phyloP scores from a whole-genome alignment of 2,888 invertebrate species.

The Brachyptera risi region DNA sequence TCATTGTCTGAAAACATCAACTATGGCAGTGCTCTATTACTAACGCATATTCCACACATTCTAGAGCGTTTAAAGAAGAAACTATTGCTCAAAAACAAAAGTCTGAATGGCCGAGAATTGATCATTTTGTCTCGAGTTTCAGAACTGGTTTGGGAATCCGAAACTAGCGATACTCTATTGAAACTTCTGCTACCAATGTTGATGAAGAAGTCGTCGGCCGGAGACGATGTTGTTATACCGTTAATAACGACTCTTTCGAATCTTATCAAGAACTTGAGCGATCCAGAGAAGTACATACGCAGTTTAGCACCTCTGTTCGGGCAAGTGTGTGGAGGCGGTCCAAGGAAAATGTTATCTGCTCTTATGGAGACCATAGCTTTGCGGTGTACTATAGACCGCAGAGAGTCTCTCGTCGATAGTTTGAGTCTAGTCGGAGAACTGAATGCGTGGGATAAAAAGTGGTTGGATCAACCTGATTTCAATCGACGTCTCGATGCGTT shows the following conservation, averaged over 20 bases:
- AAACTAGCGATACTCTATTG: slow-evolving; percentile 65
- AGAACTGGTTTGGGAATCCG: slow-evolving; percentile 63
- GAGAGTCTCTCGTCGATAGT: neutral
- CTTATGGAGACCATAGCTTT: slow-evolving; percentile 57
- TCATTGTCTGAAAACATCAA: slow-evolving; percentile 51
- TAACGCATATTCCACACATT: slow-evolving; percentile 68
- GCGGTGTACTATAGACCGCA: neutral
- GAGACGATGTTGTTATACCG: slow-evolving; percentile 65
- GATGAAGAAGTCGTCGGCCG: slow-evolving; percentile 57
- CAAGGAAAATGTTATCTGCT: slow-evolving; percentile 64
- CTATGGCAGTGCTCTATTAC: slow-evolving; percentile 67
- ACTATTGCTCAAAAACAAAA: slow-evolving; percentile 54
- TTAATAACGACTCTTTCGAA: slow-evolving; percentile 70
- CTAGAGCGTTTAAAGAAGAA: slow-evolving; percentile 64
- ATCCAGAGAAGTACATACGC: slow-evolving; percentile 63
- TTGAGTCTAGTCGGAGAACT: slow-evolving; percentile 53
- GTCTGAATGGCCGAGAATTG: slow-evolving; percentile 64
- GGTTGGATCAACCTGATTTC: slow-evolving; percentile 94
- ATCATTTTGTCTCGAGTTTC: slow-evolving; percentile 72
- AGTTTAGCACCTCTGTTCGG: slow-evolving; percentile 68
- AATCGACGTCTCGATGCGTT: slow-evolving; percentile 75
- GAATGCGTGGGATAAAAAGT: slow-evolving; percentile 82
- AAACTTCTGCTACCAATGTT: slow-evolving; percentile 67
- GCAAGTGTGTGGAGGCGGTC: slow-evolving; percentile 58
- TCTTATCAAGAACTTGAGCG: slow-evolving; percentile 62